Evolutionary conservation across 2,113 vertebrate species (phyloP), one percentile per base, ranked within the genome.

Genomic region (Ceyx cyanopectus): DNA sequence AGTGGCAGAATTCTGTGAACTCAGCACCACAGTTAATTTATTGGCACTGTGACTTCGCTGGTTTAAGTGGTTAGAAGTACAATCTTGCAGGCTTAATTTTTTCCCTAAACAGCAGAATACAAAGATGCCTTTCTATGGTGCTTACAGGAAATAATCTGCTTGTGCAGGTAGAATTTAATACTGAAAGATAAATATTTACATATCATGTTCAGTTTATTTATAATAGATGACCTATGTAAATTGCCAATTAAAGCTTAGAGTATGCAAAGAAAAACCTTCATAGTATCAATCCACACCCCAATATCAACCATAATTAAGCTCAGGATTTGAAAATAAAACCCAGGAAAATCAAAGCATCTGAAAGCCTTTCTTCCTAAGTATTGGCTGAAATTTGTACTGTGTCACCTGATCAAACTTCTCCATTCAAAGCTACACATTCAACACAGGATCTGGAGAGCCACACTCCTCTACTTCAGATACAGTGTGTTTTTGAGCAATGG

Each of bases 11-110:
- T 18, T 27, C 22, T 43, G 46, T 30, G 22, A 51, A 22, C 41
- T 96, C 32, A 60, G 89, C 84, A 65, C 46, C 20, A 23, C 37
- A 34, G 46, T 30, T 70, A 51, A 86, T 83, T 89, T 92, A 87
- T 78, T 85, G 75, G 41, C 63, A 34, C 81, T 21, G 2, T 75
- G 30, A 61, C 53, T 86, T 65, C 0, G 4, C 45, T 56, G 63
- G 24, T 72, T 90, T 37, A 43, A 81, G 62, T 62, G 43, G 70
- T 12, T 61, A 41, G 54, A 18, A 66, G 74, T 16, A 81, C 69
- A 72, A 2, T 20, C 62, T 73, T 62, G 27, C 37, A 69, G 86
- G 50, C 9, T 96, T 89, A 73, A 54, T 81, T 91, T 84, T 85
- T 43, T 46, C 56, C 51, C 23, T 34, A 66, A 81, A 29, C n/a